Evolutionary conservation across 2,113 vertebrate genomes (phyloP).

Genomic region (Oryzias woworae): DNA sequence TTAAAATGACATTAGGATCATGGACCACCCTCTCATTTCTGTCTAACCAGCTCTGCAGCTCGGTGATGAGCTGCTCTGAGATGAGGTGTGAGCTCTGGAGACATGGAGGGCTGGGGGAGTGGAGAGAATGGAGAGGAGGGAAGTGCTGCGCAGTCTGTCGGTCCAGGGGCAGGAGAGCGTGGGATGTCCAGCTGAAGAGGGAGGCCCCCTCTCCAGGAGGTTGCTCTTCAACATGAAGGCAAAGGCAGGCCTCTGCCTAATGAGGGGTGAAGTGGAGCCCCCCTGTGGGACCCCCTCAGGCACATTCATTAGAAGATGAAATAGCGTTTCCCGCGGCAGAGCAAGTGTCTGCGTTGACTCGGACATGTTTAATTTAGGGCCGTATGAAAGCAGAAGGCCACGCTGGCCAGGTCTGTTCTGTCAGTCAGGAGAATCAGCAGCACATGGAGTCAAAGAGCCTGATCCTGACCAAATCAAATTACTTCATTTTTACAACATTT

Average conservation of each 20-base stretch:
- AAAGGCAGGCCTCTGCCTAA: slow-evolving; percentile 73
- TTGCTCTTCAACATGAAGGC: slow-evolving; percentile 72
- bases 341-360: slow-evolving; percentile 61
- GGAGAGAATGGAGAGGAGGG: slow-evolving; percentile 5
- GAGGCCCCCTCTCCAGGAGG: slow-evolving; percentile 67
- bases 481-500: slow-evolving; percentile 21
- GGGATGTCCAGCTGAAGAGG: slow-evolving; percentile 62
- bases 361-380: slow-evolving; percentile 78
- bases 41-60: slow-evolving; percentile 40
- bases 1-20: slow-evolving; percentile 72
- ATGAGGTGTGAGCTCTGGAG: slow-evolving; percentile 12
- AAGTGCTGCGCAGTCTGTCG: slow-evolving; percentile 41
- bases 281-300: slow-evolving; percentile 76
- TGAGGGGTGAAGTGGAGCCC: slow-evolving; percentile 79
- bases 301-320: slow-evolving; percentile 84
- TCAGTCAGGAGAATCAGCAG: slow-evolving; percentile 41
- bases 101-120: slow-evolving; percentile 9
- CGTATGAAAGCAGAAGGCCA: slow-evolving; percentile 55
- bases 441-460: slow-evolving; percentile 16
- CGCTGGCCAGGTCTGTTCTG: slow-evolving; percentile 47
- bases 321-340: slow-evolving; percentile 74
- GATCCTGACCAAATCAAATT: slow-evolving; percentile 22
- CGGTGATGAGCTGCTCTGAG: slow-evolving; percentile 29
- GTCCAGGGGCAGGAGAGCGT: slow-evolving; percentile 58
- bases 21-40: slow-evolving; percentile 43